These are phyloP conservation scores for Mantis religiosa DNA, from an alignment of 2,888 invertebrate genomes.

Conservation along the genomic window DNA sequence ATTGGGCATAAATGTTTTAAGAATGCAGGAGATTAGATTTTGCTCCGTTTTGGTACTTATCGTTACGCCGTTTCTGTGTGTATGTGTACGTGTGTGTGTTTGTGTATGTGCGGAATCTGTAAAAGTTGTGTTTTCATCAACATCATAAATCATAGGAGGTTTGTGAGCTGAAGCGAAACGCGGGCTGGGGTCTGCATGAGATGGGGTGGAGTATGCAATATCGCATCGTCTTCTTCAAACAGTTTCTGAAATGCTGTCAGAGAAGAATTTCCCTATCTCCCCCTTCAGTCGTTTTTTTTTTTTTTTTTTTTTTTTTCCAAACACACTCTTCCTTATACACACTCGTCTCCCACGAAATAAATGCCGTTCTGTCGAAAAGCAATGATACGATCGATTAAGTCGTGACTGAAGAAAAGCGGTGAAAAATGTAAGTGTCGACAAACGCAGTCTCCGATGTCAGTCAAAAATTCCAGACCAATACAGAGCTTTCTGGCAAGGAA, in stretches of 20 bases:
- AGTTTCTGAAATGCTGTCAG: conserved; percentile 10
- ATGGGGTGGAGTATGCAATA: neutral
- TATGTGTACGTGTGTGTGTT: no score
- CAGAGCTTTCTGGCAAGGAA: neutral
- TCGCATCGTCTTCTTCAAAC: neutral
- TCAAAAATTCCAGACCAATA: neutral
- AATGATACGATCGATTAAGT: conserved; percentile 13
- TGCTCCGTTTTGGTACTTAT: neutral
- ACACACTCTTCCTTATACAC: neutral
- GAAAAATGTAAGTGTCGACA: conserved; percentile 13
- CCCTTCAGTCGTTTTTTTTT: neutral
- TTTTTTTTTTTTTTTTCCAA: neutral
- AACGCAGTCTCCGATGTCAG: neutral
- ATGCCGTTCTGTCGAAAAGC: neutral
- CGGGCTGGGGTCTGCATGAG: neutral
- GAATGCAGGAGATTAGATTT: neutral
- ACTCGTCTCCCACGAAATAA: neutral
- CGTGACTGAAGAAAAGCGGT: neutral
- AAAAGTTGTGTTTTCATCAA: neutral
- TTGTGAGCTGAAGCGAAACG: neutral
- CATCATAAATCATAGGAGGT: neutral
- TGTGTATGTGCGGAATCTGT: neutral
- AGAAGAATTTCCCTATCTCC: neutral
- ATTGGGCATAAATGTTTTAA: no score
- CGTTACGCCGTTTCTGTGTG: no score